A percentile compares a stretch with the other conserved stretches of the same genome.
Conservation (phyloP, 2,113 vertebrate genomes). For the Perognathus longimembris region DNA sequence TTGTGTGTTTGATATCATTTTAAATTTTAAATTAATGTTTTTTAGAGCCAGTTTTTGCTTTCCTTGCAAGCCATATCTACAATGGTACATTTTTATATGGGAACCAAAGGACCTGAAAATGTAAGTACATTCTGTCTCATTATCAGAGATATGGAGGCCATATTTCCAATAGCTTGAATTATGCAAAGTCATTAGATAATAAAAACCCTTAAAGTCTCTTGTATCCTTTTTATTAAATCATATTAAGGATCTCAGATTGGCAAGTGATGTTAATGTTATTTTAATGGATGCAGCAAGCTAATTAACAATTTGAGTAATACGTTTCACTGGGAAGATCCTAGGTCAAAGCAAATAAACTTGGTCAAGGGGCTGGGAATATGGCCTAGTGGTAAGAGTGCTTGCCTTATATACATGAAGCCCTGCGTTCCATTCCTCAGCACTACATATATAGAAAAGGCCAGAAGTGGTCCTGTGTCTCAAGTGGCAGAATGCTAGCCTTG, state of each 20-base stretch:
- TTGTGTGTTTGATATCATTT: background rate
- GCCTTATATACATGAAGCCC: too few species aligned
- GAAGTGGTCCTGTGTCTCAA: too few species aligned
- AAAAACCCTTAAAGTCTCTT: background rate
- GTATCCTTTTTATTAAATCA: background rate
- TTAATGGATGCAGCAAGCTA: background rate
- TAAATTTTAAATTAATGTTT: constrained; percentile 65
- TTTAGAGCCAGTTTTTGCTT: constrained; percentile 98
- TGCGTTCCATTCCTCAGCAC: too few species aligned
- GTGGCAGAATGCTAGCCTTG: too few species aligned
- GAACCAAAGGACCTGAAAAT: constrained; percentile 98
- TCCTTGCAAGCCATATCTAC: constrained; percentile 99
- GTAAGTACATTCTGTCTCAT: constrained; percentile 86
- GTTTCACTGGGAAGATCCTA: background rate
- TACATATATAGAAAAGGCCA: too few species aligned
- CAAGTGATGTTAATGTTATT: constrained; percentile 23
- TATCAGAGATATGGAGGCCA: background rate
- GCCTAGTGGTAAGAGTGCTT: too few species aligned
- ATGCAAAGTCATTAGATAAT: background rate
- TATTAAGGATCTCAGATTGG: constrained; percentile 3
- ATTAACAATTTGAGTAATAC: background rate
- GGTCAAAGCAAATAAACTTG: constrained; percentile 26
- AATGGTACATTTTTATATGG: constrained; percentile 99
- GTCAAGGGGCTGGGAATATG: too few species aligned
- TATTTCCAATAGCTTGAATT: background rate